These are phyloP conservation scores for Thinocorus orbignyianus DNA, from an alignment of 2,113 vertebrate genomes.

Conservation along the genomic window DNA sequence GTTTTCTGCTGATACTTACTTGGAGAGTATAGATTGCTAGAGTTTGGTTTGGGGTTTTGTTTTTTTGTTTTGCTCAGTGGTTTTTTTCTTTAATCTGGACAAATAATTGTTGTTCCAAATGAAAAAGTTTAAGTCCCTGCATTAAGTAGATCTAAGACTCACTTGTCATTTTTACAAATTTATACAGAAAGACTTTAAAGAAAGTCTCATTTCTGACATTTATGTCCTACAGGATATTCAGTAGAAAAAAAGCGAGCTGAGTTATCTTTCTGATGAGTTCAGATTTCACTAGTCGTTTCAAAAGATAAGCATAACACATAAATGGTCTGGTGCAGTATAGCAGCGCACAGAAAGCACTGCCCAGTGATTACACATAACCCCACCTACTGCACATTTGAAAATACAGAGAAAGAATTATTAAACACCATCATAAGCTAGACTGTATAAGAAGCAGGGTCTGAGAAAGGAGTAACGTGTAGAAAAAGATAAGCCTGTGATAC, in stretches of 20 bases:
- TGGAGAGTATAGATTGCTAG: neutral
- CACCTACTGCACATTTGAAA: neutral
- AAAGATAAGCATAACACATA: neutral
- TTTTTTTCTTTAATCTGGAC: neutral
- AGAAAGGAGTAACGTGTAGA: neutral
- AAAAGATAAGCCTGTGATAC: neutral
- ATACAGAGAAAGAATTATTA: neutral
- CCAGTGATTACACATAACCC: neutral
- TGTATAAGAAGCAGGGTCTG: neutral
- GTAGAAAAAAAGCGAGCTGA: neutral
- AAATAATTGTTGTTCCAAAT: neutral
- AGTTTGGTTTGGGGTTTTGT: neutral
- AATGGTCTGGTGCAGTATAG: neutral
- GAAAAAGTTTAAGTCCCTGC: neutral
- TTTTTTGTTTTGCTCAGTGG: too few species aligned
- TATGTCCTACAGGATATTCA: neutral
- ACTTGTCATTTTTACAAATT: neutral
- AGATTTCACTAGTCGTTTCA: neutral
- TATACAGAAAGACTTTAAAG: neutral
- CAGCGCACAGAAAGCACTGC: neutral
- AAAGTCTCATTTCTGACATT: neutral
- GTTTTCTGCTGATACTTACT: conserved; percentile 1
- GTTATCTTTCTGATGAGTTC: neutral
- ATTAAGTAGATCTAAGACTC: neutral
- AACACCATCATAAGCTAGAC: neutral